phyloP scores from a whole-genome alignment of 2,113 vertebrate genomes.

The Lampris incognitus region DNA sequence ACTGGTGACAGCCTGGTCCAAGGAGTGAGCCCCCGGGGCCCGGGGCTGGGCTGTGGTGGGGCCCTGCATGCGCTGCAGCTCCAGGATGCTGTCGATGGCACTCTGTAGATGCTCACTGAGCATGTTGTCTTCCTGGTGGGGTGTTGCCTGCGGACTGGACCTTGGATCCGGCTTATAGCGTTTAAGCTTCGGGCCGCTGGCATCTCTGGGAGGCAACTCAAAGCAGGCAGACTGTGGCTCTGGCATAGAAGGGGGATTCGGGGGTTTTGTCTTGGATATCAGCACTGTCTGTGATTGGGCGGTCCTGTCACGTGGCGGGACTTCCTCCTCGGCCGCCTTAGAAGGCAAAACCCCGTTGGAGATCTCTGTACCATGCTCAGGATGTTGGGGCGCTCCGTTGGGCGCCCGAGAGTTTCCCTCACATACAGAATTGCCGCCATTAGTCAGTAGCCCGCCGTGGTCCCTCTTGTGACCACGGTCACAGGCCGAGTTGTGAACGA shows the following conservation, averaged over 20 bases:
- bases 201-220: slow-evolving; percentile 57
- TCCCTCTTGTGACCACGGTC: slow-evolving; percentile 74
- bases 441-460: slow-evolving; percentile 75
- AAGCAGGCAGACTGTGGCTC: slow-evolving; percentile 43
- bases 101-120: slow-evolving; percentile 86
- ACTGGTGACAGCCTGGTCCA: slow-evolving; percentile 82
- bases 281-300: slow-evolving; percentile 13
- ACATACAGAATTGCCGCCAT: slow-evolving; percentile 56
- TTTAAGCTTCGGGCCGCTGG: slow-evolving; percentile 69
- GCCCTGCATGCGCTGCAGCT: slow-evolving; percentile 84
- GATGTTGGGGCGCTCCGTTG: slow-evolving; percentile 28
- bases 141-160: slow-evolving; percentile 34
- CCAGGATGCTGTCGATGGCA: slow-evolving; percentile 87
- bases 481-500: slow-evolving; percentile 81
- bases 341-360: slow-evolving; percentile 46
- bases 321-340: slow-evolving; percentile 29
- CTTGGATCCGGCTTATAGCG: slow-evolving; percentile 56
- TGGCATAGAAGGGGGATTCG: slow-evolving; percentile 29
- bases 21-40: slow-evolving; percentile 48
- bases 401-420: slow-evolving; percentile 42
- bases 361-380: slow-evolving; percentile 15
- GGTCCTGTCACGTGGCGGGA: not conserved
- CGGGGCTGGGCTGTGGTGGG: slow-evolving; percentile 62
- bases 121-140: slow-evolving; percentile 78
- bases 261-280: slow-evolving; percentile 44